Evolutionary conservation across 2,797 vertebrate genomes (phyloP).

Genomic region (Discoglossus pictus): DNA sequence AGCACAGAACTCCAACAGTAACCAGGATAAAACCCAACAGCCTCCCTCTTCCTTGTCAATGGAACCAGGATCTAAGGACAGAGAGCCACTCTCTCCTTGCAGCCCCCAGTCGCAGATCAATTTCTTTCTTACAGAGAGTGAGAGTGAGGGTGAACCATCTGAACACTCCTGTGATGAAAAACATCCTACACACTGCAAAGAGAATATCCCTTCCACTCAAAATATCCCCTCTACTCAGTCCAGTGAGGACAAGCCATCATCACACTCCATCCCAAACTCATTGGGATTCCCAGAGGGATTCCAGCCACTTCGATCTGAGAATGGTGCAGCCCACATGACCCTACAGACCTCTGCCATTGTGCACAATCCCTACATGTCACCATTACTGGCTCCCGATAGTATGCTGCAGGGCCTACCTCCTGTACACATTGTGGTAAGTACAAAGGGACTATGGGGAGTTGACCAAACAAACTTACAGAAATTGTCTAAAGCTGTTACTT

Average conservation of each 20-base stretch:
- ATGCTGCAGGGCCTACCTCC: conserved; percentile 84
- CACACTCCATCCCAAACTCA: conserved; percentile 41
- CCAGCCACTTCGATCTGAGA: conserved; percentile 78
- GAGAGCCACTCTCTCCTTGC: conserved; percentile 27
- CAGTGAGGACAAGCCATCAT: conserved; percentile 14
- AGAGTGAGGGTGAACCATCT: conserved; percentile 12
- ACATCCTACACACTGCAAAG: conserved; percentile 18
- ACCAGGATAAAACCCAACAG: not conserved
- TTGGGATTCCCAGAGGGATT: conserved; percentile 80
- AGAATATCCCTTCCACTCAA: conserved; percentile 30
- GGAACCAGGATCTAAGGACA: not conserved
- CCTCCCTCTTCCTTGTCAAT: not conserved
- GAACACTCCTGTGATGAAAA: conserved; percentile 2
- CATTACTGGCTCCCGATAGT: conserved; percentile 84
- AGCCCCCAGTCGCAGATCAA: conserved; percentile 56
- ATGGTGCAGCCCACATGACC: conserved; percentile 69
- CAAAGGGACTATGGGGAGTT: not conserved
- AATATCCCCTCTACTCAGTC: conserved; percentile 16
- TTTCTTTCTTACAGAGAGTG: conserved; percentile 68
- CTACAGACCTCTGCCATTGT: conserved; percentile 75
- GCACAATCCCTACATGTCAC: conserved; percentile 89
- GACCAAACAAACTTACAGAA: too few species aligned
- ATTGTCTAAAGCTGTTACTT: too few species aligned
- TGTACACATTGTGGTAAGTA: conserved; percentile 84
- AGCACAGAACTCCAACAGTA: not conserved